Percentiles rank a stretch among this genome's conserved stretches.
phyloP scores from a whole-genome alignment of 2,113 vertebrate genomes.

The Hippoglossus stenolepis region DNA sequence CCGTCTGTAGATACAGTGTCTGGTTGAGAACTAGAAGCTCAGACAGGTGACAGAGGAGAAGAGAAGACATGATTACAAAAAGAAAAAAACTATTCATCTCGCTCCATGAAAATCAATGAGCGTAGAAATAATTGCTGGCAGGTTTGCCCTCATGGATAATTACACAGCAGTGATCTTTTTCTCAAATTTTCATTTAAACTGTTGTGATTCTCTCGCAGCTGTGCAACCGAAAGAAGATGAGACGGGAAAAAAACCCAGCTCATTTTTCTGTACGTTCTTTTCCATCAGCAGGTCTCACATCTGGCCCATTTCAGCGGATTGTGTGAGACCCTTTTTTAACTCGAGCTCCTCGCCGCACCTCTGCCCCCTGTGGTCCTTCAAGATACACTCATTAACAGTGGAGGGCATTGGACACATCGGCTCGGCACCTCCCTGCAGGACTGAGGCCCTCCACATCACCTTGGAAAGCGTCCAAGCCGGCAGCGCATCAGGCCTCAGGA shows the following conservation, averaged over 20 bases:
- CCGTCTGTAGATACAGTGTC: too few species aligned
- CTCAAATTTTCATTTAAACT: slow-evolving; percentile 7
- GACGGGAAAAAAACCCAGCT: not conserved
- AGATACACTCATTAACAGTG: slow-evolving; percentile 55
- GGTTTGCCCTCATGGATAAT: slow-evolving; percentile 6
- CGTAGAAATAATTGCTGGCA: slow-evolving; percentile 8
- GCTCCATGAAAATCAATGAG: slow-evolving; percentile 26
- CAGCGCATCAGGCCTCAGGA: slow-evolving; percentile 48
- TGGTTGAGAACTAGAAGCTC: not conserved
- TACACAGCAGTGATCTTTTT: slow-evolving; percentile 7
- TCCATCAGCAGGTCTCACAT: slow-evolving; percentile 21
- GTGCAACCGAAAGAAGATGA: not conserved
- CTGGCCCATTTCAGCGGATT: slow-evolving; percentile 8
- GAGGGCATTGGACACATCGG: slow-evolving; percentile 58
- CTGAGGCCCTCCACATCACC: slow-evolving; percentile 49
- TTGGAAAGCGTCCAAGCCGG: slow-evolving; percentile 62
- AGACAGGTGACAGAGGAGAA: slow-evolving; percentile 8
- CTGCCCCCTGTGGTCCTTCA: slow-evolving; percentile 22
- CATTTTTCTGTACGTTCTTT: not conserved
- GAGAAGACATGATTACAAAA: not conserved
- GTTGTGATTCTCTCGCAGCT: not conserved
- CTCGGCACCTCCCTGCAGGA: slow-evolving; percentile 58
- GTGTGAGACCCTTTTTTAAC: slow-evolving; percentile 34
- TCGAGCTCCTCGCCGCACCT: slow-evolving; percentile 6
- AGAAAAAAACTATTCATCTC: not conserved